Percentiles rank a stretch among this genome's conserved stretches.
These are phyloP conservation scores for Leptopterna dolabrata DNA, from an alignment of 2,888 invertebrate genomes.

Conservation along the genomic window DNA sequence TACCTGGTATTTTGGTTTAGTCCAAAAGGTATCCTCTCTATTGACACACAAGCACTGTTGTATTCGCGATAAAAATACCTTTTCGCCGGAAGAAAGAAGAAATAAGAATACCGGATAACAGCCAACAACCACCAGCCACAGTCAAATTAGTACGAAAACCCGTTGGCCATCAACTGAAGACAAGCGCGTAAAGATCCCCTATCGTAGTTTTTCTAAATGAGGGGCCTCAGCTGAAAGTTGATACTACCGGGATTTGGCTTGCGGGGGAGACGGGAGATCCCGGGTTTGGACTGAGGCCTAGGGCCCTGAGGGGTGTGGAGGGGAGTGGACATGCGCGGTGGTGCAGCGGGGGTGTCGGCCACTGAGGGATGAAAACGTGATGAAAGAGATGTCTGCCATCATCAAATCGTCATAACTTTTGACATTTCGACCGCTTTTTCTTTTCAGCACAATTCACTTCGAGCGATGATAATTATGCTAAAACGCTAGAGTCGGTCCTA, in stretches of 20 bases:
- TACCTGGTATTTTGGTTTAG: background rate
- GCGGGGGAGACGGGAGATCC: background rate
- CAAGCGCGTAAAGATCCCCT: background rate
- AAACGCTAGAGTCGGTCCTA: too few species aligned
- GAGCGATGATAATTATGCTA: too few species aligned
- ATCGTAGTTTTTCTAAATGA: conserved; percentile 54
- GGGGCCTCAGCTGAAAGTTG: conserved; percentile 58
- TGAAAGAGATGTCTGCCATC: background rate
- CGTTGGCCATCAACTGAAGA: background rate
- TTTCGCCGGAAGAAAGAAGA: background rate
- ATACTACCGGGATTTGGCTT: conserved; percentile 55
- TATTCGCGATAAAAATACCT: background rate
- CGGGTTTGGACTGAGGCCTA: conserved; percentile 49
- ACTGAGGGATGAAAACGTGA: too few species aligned
- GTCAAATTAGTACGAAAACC: conserved; percentile 19
- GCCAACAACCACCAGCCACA: background rate
- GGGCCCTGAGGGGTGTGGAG: background rate
- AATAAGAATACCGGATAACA: background rate
- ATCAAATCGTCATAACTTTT: too few species aligned
- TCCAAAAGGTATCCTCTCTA: background rate
- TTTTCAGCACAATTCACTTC: too few species aligned
- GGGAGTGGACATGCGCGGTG: background rate
- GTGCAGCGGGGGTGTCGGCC: background rate
- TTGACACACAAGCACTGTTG: background rate
- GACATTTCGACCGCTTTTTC: too few species aligned